These are phyloP conservation scores for Orius insidiosus DNA, from an alignment of 1,140 invertebrate species.

Conservation along the genomic window DNA sequence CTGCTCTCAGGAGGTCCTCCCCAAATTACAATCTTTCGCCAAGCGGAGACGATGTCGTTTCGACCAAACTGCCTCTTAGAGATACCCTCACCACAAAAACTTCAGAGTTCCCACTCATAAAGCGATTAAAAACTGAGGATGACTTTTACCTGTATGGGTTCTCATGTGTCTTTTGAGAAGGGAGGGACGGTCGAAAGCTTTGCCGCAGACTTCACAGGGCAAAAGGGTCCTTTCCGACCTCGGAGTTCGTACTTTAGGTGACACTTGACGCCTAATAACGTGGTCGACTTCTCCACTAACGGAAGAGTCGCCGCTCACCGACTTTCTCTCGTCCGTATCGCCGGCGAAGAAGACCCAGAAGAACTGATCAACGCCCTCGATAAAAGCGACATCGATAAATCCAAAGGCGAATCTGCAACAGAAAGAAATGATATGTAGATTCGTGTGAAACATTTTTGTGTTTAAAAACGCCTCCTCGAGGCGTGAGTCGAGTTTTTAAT, in stretches of 20 bases:
- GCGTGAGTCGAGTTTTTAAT: neutral
- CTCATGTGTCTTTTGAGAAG: conserved; percentile 68
- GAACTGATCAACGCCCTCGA: conserved; percentile 31
- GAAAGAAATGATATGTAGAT: conserved; percentile 1
- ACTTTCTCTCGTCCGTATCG: conserved; percentile 53
- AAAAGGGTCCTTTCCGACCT: conserved; percentile 39
- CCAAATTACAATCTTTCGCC: too few relatives aligned
- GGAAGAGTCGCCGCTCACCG: conserved; percentile 57
- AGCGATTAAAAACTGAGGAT: too few relatives aligned
- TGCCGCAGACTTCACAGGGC: conserved; percentile 71
- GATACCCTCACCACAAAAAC: too few relatives aligned
- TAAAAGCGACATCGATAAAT: conserved; percentile 61
- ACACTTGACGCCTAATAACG: conserved; percentile 30
- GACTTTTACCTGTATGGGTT: conserved; percentile 70
- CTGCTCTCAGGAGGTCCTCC: too few relatives aligned
- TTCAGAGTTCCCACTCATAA: too few relatives aligned
- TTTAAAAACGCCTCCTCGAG: neutral
- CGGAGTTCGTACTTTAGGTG: conserved; percentile 23
- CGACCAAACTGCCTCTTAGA: too few relatives aligned
- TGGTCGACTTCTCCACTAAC: conserved; percentile 30
- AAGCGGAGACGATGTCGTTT: neutral
- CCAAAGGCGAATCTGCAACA: conserved; percentile 58
- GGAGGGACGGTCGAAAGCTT: conserved; percentile 80
- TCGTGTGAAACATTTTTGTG: too few relatives aligned
- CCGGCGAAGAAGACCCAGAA: conserved; percentile 35